Evolutionary conservation across 2,113 vertebrate genomes (phyloP).

Genomic region (Crocuta crocuta): DNA sequence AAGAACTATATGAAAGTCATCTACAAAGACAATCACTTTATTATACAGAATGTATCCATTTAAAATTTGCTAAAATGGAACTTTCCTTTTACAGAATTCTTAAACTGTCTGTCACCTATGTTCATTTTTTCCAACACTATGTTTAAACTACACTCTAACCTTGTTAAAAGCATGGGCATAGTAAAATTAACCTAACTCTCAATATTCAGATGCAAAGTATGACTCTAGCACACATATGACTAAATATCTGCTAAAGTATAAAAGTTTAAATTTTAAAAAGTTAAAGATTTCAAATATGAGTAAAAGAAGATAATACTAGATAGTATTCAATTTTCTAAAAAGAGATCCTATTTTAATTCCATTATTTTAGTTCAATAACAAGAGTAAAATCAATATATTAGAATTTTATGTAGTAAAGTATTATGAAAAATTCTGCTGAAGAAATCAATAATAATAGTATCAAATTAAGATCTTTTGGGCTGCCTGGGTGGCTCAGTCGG

Average conservation of each 20-base stretch:
- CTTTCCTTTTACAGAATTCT: conserved; percentile 40
- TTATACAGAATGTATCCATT: not conserved
- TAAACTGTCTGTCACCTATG: not conserved
- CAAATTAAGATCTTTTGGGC: not conserved
- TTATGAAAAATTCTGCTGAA: not conserved
- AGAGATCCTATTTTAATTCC: not conserved
- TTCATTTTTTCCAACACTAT: too few species aligned
- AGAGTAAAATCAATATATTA: not conserved
- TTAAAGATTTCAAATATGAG: not conserved
- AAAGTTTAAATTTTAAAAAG: not conserved
- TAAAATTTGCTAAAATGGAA: conserved; percentile 23
- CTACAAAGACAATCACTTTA: not conserved
- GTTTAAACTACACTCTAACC: not conserved
- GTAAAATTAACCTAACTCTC: not conserved
- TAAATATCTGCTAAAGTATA: not conserved
- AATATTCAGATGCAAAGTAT: not conserved
- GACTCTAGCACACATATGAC: not conserved
- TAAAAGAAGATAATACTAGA: not conserved
- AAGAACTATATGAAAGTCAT: conserved; percentile 4
- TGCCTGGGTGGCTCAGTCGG: too few species aligned
- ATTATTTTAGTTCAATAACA: conserved; percentile 20
- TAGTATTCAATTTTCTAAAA: not conserved
- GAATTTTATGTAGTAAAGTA: not conserved
- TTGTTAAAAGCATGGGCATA: not conserved
- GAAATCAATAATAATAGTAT: conserved; percentile 18